Evolutionary conservation across 1,140 invertebrate genomes (phyloP), one percentile per base, ranked within the genome.

Genomic region (Ceratosolen fusciceps): DNA sequence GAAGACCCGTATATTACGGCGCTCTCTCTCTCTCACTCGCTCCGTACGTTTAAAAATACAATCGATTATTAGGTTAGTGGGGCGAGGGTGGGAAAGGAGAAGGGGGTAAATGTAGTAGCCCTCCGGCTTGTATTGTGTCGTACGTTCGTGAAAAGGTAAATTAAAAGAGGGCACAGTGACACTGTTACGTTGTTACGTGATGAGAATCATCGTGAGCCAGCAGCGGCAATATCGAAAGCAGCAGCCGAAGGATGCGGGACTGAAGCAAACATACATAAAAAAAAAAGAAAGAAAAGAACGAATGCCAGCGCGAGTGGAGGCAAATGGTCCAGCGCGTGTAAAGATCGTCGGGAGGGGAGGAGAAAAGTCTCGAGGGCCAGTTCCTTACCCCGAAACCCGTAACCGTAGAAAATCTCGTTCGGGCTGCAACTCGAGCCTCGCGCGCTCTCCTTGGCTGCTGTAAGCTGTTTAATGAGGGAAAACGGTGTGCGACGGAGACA

Each of bases 381-480:
- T 4, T n/a, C 39, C 1, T 47, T 19, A 54, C 70, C 70, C 49
- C 24, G 21, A n/a, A 58, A 73, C 12, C 26, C 52, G 4, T 54
- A 56, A 52, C 71, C 52, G 10, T 58, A 37, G 14, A 73, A 73
- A 73, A 58, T 58, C 24, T 77, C 77, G 49, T 29, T 65, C n/a
- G n/a, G 24, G 31, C 31, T 37, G 31, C 60, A 65, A 65, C 60
- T 34, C 60, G 60, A 29, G 73, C n/a, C 58, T 65, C 62, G 31
- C 26, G 37, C 12, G 37, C 60, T 34, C 72, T 37, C n/a, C 37
- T 60, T 37, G n/a, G n/a, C n/a, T n/a, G n/a, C n/a, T n/a, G n/a
- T 19, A 56, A n/a, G 14, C n/a, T n/a, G n/a, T 56, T 71, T 68
- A 52, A 56, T 62, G 67, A 58, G 39, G 67, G 47, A 71, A 60